Conservation (phyloP, 2,797 vertebrate genomes). For the Silurus lanzhouensis region DNA sequence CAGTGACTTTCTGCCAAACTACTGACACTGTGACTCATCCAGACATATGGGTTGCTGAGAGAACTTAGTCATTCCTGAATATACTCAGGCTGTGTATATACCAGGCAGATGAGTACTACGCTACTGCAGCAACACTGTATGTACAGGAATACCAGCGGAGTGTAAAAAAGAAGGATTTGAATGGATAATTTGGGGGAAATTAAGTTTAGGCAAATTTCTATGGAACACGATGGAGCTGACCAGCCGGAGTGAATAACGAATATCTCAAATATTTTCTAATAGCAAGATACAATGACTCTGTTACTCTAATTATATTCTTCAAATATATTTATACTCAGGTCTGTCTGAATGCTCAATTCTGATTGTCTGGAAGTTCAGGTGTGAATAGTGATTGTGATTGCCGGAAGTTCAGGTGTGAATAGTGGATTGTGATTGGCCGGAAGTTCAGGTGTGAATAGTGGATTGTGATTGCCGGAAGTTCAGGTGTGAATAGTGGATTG, state of each 20-base stretch:
- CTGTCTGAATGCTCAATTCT: no score
- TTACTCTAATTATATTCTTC: neutral
- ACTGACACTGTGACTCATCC: conserved; percentile 48
- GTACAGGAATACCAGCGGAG: neutral
- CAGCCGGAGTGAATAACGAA: neutral
- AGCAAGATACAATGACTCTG: neutral
- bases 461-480: no score
- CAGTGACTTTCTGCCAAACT: conserved; percentile 40
- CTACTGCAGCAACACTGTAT: conserved; percentile 3
- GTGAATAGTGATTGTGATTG: no score
- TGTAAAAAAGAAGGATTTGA: neutral
- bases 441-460: no score
- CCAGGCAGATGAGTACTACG: neutral
- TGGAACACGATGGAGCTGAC: neutral
- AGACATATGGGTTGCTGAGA: conserved; percentile 47
- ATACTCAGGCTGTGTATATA: conserved; percentile 20
- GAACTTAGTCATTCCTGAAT: conserved; percentile 48
- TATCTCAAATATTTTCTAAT: neutral
- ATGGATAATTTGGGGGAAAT: neutral
- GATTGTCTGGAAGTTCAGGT: no score
- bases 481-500: no score
- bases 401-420: no score
- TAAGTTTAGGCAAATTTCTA: neutral
- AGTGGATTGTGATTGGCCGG: no score
- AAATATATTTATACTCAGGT: neutral